Evolutionary conservation across 1,140 invertebrate species (phyloP).

Genomic region (Atta texana): DNA sequence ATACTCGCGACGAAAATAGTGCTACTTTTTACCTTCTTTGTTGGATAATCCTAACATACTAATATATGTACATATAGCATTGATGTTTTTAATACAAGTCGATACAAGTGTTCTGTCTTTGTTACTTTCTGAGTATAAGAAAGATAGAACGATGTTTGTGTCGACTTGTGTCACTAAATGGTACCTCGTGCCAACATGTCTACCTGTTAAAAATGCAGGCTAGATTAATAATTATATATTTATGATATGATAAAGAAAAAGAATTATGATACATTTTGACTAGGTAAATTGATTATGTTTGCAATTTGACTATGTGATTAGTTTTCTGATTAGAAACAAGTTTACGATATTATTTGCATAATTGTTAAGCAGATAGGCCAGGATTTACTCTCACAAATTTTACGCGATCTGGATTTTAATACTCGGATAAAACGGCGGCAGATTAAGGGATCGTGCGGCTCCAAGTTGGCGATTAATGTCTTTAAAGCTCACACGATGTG

Average conservation of each 20-base stretch:
- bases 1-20: slow-evolving; percentile 11
- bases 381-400: slow-evolving; percentile 36
- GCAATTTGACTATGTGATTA: neutral
- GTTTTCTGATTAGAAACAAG: neutral
- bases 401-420: slow-evolving; percentile 23
- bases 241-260: neutral
- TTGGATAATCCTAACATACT: neutral
- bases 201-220: neutral
- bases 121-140: too few species aligned
- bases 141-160: too few species aligned
- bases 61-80: neutral
- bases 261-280: neutral
- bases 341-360: neutral
- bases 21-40: neutral
- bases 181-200: neutral
- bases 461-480: slow-evolving; percentile 68
- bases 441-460: slow-evolving; percentile 71
- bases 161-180: too few species aligned
- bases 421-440: slow-evolving; percentile 50
- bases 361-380: neutral
- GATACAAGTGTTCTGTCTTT: too few species aligned
- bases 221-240: neutral
- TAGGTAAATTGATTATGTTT: neutral
- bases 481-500: slow-evolving; percentile 64
- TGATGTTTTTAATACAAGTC: too few species aligned